Base-by-base conservation (phyloP, 2,113 vertebrate species). In the Psophia crepitans region DNA sequence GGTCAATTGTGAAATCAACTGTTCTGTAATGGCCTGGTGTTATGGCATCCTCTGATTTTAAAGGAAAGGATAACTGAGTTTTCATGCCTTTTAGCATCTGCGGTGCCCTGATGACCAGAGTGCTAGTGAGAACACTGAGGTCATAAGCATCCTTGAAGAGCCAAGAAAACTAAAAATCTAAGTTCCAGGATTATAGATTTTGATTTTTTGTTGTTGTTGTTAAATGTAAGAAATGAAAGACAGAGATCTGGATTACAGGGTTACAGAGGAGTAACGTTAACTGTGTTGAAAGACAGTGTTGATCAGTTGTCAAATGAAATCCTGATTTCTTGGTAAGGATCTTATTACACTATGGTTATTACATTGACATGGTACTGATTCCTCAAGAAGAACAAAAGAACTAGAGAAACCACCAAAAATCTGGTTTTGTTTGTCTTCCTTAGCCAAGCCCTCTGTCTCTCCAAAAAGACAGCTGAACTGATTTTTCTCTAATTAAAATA, bases 401-500 rank as follows among this genome's bases (percentile, higher is more conserved):
- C 81, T 74, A 27, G 32, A 90, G 81, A 97, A 97, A 95, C 93
- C 81, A 96, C 63, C 70, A 87, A 79, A 94, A 93, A 93, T 94
- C 92, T 94, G 94, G 9, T 97, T 96, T 92, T 93, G 51, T 96
- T 97, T 95, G 65, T 94, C 57, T 91, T 96, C 63, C 83, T 89
- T 87, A 89, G 71, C 63, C 91, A 96, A 88, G 80, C 61, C 7
- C 49, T 83, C 84, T 89, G 65, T 82, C 71, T 96, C 37, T 94
- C 89, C 69, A 80, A 78, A 78, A 77, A 89, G 68, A 92, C 92
- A 96, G 92, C 77, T 70, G 83, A 75, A 58, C 43, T 75, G 69
- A 70, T 92, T 97, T 96, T 92, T 94, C 86, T 97, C 51, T 94
- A 91, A 76, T 90, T 97, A 95, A 96, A 97, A 93, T 88, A 92